phyloP scores from a whole-genome alignment of 2,888 invertebrate genomes.

The Caenorhabditis sinica region DNA sequence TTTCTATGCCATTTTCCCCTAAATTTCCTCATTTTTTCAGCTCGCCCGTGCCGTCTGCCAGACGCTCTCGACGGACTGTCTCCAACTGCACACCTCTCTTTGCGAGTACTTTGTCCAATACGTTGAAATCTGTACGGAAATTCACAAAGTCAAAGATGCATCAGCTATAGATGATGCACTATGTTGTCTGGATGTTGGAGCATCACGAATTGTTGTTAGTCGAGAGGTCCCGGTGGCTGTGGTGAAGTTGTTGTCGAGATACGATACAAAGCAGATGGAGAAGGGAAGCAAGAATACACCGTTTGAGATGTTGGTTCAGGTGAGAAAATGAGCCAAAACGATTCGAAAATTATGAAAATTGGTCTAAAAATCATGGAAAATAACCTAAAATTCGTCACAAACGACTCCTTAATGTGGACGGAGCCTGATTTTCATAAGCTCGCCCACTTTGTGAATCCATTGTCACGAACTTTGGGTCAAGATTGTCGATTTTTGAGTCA shows the following conservation, averaged over 20 bases:
- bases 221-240: conserved; percentile 41
- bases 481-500: too few relatives aligned
- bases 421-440: too few relatives aligned
- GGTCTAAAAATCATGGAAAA: not conserved
- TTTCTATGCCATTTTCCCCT: not conserved
- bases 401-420: too few relatives aligned
- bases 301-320: conserved; percentile 37
- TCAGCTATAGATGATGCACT: not conserved
- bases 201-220: conserved; percentile 8
- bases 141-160: conserved; percentile 7
- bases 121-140: conserved; percentile 44
- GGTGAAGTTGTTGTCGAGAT: conserved; percentile 35
- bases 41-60: conserved; percentile 45
- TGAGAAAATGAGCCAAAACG: not conserved
- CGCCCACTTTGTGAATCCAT: too few relatives aligned
- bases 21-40: conserved; percentile 19
- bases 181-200: conserved; percentile 32
- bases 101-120: conserved; percentile 62
- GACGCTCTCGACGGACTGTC: conserved; percentile 16
- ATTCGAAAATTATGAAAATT: not conserved
- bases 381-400: not conserved
- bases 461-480: too few relatives aligned
- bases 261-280: not conserved
- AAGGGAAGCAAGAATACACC: not conserved
- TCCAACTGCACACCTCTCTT: conserved; percentile 31